Evolutionary conservation across 2,113 vertebrate genomes (phyloP).

Genomic region (Pangasianodon hypophthalmus): DNA sequence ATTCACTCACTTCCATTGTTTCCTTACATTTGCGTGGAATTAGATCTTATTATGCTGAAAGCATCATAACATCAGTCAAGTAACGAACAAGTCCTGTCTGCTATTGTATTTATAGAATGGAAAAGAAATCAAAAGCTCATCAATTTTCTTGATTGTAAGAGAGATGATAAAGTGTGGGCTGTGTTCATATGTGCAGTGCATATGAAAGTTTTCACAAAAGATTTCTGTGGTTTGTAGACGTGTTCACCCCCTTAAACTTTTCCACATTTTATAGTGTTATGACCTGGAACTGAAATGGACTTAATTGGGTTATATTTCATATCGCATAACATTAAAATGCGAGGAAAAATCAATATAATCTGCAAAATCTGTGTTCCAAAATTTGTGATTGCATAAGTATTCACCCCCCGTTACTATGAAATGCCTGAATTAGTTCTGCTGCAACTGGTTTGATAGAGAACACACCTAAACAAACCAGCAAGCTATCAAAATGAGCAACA

Average conservation of each 20-base stretch:
- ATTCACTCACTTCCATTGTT: conserved; percentile 50
- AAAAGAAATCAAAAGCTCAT: conserved; percentile 28
- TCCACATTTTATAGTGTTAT: not conserved
- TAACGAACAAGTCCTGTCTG: conserved; percentile 35
- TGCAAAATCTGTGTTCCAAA: not conserved
- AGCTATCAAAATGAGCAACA: not conserved
- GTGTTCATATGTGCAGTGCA: not conserved
- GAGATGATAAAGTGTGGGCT: conserved; percentile 46
- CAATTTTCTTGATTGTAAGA: conserved; percentile 51
- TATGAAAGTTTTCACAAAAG: conserved; percentile 12
- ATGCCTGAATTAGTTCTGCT: not conserved
- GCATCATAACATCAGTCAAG: conserved; percentile 47
- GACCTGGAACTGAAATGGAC: too few relatives aligned
- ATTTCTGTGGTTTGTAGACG: not conserved
- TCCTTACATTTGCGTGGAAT: conserved; percentile 53
- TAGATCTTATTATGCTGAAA: conserved; percentile 53
- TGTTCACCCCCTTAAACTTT: not conserved
- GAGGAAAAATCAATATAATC: not conserved
- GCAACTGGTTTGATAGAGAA: not conserved
- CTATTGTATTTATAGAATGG: conserved; percentile 49
- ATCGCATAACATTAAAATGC: not conserved
- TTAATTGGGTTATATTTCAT: not conserved
- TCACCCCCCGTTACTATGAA: not conserved
- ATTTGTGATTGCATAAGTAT: not conserved
- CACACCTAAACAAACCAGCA: not conserved